phyloP scores from a whole-genome alignment of 2,888 invertebrate genomes.

The Notodonta dromedarius region DNA sequence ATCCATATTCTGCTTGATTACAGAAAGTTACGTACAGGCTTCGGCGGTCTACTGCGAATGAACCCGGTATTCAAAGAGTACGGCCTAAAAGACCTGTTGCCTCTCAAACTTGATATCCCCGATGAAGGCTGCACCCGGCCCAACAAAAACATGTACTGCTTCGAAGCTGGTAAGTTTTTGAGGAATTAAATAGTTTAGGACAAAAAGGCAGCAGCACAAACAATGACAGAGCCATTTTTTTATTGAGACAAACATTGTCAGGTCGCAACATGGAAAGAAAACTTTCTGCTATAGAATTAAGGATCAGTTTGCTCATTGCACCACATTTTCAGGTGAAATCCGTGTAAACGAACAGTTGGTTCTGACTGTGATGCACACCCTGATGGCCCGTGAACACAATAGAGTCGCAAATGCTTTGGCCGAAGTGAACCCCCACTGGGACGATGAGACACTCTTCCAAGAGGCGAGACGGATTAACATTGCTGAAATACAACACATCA shows the following conservation, averaged over 20 bases:
- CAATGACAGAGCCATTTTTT: too few relatives aligned
- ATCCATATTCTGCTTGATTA: slow-evolving; percentile 25
- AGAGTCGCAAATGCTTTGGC: slow-evolving; percentile 90
- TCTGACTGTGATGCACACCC: slow-evolving; percentile 95
- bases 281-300: too few relatives aligned
- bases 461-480: slow-evolving; percentile 93
- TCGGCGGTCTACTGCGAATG: slow-evolving; percentile 93
- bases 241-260: too few relatives aligned
- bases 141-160: slow-evolving; percentile 95
- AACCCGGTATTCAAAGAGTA: slow-evolving; percentile 95
- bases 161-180: slow-evolving; percentile 90
- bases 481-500: slow-evolving; percentile 94
- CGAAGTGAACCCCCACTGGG: slow-evolving; percentile 95
- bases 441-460: slow-evolving; percentile 96
- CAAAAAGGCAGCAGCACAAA: too few relatives aligned
- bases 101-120: slow-evolving; percentile 94
- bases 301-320: too few relatives aligned
- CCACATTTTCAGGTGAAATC: slow-evolving; percentile 89
- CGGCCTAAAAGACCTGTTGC: slow-evolving; percentile 93
- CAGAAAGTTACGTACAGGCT: slow-evolving; percentile 92
- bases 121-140: slow-evolving; percentile 97
- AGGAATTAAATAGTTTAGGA: background rate
- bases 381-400: slow-evolving; percentile 96
- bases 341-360: slow-evolving; percentile 96
- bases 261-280: too few relatives aligned